Evolutionary conservation across 2,797 vertebrate genomes (phyloP).

Genomic region (Enteromius afrohamiltoni): DNA sequence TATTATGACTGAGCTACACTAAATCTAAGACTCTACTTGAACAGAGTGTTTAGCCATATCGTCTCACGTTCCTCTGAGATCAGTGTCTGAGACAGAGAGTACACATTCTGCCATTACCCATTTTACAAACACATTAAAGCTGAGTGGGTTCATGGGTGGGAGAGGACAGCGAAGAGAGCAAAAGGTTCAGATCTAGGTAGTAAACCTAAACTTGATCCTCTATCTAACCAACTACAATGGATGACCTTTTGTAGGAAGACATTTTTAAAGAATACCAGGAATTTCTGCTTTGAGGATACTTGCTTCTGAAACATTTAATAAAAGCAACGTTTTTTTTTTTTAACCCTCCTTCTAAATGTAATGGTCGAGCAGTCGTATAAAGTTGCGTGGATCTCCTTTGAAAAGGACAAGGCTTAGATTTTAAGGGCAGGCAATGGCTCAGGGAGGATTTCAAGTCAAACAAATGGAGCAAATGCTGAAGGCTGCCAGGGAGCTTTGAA

Average conservation of each 20-base stretch:
- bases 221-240: not conserved
- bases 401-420: conserved; percentile 46
- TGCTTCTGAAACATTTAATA: conserved; percentile 7
- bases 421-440: conserved; percentile 42
- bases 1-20: conserved; percentile 12
- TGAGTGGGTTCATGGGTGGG: not conserved
- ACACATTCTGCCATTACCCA: conserved; percentile 35
- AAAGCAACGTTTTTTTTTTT: conserved; percentile 3
- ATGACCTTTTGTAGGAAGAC: conserved; percentile 14
- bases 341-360: conserved; percentile 8
- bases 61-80: conserved; percentile 19
- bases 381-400: conserved; percentile 34
- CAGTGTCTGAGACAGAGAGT: not conserved
- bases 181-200: conserved; percentile 4
- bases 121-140: conserved; percentile 28
- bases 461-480: conserved; percentile 54
- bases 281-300: conserved; percentile 5
- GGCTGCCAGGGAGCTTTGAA: conserved; percentile 57
- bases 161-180: not conserved
- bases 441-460: conserved; percentile 52
- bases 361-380: conserved; percentile 27
- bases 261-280: conserved; percentile 9
- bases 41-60: conserved; percentile 29
- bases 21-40: not conserved
- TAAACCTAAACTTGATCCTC: not conserved